Evolutionary conservation across 2,113 vertebrate species (phyloP).

Genomic region (Micronisus gabar): DNA sequence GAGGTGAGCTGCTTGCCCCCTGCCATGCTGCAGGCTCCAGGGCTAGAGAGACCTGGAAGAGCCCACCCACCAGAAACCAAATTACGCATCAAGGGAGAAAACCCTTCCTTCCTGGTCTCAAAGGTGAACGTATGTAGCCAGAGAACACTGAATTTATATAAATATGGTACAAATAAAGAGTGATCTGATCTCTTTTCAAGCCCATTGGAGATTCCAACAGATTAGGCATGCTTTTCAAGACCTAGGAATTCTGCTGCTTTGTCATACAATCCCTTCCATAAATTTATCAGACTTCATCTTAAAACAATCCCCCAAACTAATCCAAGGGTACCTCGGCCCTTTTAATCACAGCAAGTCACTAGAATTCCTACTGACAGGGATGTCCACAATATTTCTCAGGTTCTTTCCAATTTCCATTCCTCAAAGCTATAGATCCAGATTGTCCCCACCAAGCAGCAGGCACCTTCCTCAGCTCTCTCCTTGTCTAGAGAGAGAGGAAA

Average conservation of each 20-base stretch:
- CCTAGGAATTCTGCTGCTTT: background rate
- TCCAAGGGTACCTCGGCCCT: background rate
- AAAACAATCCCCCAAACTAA: background rate
- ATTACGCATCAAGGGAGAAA: background rate
- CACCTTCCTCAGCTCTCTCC: background rate
- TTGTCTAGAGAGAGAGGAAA: background rate
- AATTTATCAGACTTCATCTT: background rate
- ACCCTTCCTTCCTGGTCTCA: background rate
- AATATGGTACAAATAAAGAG: background rate
- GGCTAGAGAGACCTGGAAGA: background rate
- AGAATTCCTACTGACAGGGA: background rate
- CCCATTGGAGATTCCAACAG: background rate
- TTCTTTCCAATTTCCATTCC: background rate
- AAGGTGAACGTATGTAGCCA: background rate
- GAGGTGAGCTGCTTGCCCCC: background rate
- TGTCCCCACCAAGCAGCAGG: background rate
- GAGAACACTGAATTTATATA: background rate
- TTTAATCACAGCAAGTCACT: background rate
- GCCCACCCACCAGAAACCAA: background rate
- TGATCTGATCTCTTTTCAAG: background rate
- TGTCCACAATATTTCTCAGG: background rate
- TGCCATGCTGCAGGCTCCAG: background rate
- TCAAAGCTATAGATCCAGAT: background rate
- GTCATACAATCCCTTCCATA: background rate
- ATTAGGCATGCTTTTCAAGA: background rate